Evolutionary conservation across 2,888 invertebrate genomes (phyloP), one percentile per base, ranked within the genome.

Genomic region (Yponomeuta plumbellus): DNA sequence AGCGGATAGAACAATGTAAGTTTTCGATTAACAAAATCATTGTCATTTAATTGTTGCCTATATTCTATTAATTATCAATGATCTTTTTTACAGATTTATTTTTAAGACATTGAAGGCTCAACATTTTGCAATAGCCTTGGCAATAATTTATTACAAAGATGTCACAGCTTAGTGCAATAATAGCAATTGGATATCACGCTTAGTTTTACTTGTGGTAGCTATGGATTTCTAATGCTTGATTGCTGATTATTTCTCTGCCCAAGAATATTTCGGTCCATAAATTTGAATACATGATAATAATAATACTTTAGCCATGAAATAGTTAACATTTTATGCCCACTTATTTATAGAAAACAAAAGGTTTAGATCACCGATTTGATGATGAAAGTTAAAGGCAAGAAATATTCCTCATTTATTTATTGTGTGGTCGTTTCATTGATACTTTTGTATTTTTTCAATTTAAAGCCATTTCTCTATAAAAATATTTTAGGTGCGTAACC

Each of bases 401-500:
- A 17, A 52, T 52, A 52, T 52, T 52, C 44, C 44, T 52, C 44
- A 52, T 52, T 52, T 52, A 52, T 52, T 52, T 52, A 52, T 52
- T 52, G 13, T 13, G 17, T 52, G 2, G 13, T 52, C 17, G 44
- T 17, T 52, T 52, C 44, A 52, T 52, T 52, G 13, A 52, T 52
- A 52, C 44, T 52, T 52, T 52, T 17, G 44, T 52, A 52, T 52
- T 52, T 52, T 52, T 52, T 52, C 44, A 52, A 52, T 52, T 52
- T 52, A 52, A 52, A 52, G 44, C 44, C 44, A 52, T 17, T 52
- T 52, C 44, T 52, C 44, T 52, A 11, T 52, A 52, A 52, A 52
- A 52, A 52, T 52, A 52, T 52, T 6, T 52, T 52, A 52, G 44
- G 44, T 52, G 44, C 44, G 17, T 17, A 52, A 52, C 44, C 44